phyloP scores from a whole-genome alignment of 2,113 vertebrate species.

The Callipepla squamata region DNA sequence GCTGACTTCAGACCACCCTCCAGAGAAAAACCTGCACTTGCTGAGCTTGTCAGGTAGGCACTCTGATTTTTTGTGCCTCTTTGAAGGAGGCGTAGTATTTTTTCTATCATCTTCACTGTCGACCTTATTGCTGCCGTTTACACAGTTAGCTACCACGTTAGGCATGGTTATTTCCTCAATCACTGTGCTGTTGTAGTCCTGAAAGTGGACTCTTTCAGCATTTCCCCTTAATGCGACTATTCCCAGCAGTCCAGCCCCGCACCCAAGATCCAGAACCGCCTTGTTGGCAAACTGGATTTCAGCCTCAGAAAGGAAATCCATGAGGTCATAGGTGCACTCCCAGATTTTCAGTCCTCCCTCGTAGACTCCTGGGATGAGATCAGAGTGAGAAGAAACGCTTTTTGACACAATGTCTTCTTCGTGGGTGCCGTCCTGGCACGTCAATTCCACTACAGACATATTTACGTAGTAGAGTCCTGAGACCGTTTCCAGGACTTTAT shows the following conservation, averaged over 20 bases:
- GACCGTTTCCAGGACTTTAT: conserved; percentile 58
- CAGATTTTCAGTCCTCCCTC: conserved; percentile 97
- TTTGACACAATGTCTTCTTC: conserved; percentile 81
- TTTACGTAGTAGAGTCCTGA: background rate
- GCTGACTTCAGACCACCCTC: conserved; percentile 89
- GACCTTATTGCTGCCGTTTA: background rate
- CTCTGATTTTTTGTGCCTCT: conserved; percentile 67
- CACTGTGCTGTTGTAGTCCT: conserved; percentile 95
- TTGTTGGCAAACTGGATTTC: conserved; percentile 81
- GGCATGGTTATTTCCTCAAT: conserved; percentile 91
- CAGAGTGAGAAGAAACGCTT: conserved; percentile 83
- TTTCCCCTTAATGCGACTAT: conserved; percentile 84
- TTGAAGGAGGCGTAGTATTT: conserved; percentile 6
- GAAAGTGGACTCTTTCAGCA: conserved; percentile 88
- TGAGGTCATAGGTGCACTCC: conserved; percentile 95
- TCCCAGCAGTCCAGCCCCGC: conserved; percentile 91
- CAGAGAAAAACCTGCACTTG: conserved; percentile 90
- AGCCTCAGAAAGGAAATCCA: conserved; percentile 81
- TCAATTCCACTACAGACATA: conserved; percentile 48
- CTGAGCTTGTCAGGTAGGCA: background rate
- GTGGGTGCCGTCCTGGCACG: background rate
- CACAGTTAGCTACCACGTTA: conserved; percentile 85
- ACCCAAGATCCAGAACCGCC: conserved; percentile 91
- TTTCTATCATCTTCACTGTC: background rate
- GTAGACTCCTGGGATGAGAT: conserved; percentile 93